Conservation (phyloP, 2,113 vertebrate genomes). For the Sylvia atricapilla region DNA sequence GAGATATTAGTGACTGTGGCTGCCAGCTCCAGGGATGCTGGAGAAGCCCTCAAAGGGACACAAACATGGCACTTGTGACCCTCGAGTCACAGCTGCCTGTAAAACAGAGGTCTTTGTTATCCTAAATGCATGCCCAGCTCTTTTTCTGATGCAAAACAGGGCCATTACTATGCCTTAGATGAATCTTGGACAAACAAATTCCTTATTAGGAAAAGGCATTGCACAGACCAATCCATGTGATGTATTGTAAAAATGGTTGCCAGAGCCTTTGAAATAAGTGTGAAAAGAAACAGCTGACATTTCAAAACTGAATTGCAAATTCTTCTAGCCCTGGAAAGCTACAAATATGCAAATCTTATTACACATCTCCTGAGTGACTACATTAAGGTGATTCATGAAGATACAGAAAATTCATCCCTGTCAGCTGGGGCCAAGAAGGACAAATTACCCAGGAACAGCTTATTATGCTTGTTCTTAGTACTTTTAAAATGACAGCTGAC, state of each 20-base stretch:
- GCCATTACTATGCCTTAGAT: background rate
- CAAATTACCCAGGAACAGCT: conserved; percentile 30
- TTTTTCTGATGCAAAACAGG: background rate
- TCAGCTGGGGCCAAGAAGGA: conserved; percentile 48
- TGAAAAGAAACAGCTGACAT: conserved; percentile 51
- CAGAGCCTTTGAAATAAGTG: conserved; percentile 20
- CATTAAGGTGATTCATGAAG: conserved; percentile 68
- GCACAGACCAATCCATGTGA: background rate
- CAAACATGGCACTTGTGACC: background rate
- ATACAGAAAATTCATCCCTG: conserved; percentile 49
- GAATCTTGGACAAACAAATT: background rate
- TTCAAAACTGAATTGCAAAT: conserved; percentile 45
- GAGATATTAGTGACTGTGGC: background rate
- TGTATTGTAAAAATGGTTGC: background rate
- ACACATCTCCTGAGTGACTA: conserved; percentile 34
- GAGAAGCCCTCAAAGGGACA: background rate
- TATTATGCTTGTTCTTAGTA: conserved; percentile 46
- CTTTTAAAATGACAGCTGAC: conserved; percentile 61
- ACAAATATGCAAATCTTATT: conserved; percentile 38
- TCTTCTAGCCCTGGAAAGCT: conserved; percentile 16
- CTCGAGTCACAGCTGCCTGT: background rate
- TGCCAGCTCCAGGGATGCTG: background rate
- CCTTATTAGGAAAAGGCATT: background rate
- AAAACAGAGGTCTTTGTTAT: background rate
- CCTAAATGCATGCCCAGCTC: background rate